Conservation (phyloP, 2,797 vertebrate genomes). For the Nasua narica region DNA sequence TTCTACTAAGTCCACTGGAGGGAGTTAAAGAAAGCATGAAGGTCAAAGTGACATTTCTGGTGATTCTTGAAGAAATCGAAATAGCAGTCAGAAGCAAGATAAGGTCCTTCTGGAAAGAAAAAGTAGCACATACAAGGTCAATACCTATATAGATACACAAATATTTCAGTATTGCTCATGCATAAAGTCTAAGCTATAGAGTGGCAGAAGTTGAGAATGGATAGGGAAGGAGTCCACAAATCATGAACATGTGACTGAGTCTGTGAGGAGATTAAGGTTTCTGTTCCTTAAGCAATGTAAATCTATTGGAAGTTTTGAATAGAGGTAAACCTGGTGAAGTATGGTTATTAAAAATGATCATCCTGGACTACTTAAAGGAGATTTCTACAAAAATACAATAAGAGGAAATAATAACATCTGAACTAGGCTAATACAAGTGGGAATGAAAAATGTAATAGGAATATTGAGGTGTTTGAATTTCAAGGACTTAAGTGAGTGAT, state of each 20-base stretch:
- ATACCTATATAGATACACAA: fast-evolving
- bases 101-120: not conserved
- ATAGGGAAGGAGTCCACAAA: not conserved
- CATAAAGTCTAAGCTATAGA: not conserved
- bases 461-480: not conserved
- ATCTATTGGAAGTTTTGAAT: not conserved
- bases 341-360: not conserved
- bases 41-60: not conserved
- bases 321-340: not conserved
- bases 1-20: not conserved
- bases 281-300: not conserved
- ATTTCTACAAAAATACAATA: not conserved
- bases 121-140: not conserved
- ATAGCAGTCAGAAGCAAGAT: not conserved
- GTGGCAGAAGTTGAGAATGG: not conserved
- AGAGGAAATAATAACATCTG: not conserved
- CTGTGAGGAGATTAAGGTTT: not conserved
- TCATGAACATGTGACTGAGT: not conserved
- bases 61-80: not conserved
- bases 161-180: not conserved
- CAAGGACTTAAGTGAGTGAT: not conserved
- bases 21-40: not conserved
- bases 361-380: not conserved
- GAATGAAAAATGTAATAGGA: not conserved
- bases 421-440: not conserved